phyloP scores from a whole-genome alignment of 2,888 invertebrate species.

The Papilio gigon region DNA sequence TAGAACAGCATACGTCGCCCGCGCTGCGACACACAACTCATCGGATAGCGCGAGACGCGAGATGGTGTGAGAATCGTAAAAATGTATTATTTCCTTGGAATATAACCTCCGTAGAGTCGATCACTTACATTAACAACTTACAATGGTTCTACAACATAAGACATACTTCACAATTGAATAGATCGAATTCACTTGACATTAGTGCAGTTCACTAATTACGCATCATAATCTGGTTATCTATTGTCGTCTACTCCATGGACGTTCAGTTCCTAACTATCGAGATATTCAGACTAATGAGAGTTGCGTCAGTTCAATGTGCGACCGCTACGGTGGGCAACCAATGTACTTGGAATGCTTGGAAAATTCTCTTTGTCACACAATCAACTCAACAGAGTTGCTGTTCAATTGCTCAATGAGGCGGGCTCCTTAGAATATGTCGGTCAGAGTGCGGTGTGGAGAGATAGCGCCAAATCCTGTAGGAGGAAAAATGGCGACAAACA shows the following conservation, averaged over 20 bases:
- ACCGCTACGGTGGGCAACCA: background rate
- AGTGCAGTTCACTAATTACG: too few relatives aligned
- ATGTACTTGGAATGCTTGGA: background rate
- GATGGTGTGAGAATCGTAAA: slow-evolving; percentile 79
- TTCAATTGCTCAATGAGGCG: slow-evolving; percentile 53
- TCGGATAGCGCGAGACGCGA: slow-evolving; percentile 79
- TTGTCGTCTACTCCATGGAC: too few relatives aligned
- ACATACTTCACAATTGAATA: too few relatives aligned
- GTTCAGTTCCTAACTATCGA: background rate
- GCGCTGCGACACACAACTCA: slow-evolving; percentile 77
- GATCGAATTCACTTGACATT: too few relatives aligned
- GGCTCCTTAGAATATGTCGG: slow-evolving; percentile 79
- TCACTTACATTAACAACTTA: too few relatives aligned
- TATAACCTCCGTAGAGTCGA: slow-evolving; percentile 50
- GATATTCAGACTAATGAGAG: background rate
- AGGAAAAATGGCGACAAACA: slow-evolving; percentile 61
- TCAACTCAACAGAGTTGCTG: slow-evolving; percentile 52
- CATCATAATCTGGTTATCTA: too few relatives aligned
- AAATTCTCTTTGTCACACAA: background rate
- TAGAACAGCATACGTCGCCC: slow-evolving; percentile 81
- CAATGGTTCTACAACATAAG: too few relatives aligned
- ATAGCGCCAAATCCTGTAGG: slow-evolving; percentile 68
- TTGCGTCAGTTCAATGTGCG: background rate
- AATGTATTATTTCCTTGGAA: slow-evolving; percentile 74
- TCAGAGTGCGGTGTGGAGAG: slow-evolving; percentile 72